phyloP scores from a whole-genome alignment of 2,797 vertebrate species.

The Acipenser oxyrinchus region DNA sequence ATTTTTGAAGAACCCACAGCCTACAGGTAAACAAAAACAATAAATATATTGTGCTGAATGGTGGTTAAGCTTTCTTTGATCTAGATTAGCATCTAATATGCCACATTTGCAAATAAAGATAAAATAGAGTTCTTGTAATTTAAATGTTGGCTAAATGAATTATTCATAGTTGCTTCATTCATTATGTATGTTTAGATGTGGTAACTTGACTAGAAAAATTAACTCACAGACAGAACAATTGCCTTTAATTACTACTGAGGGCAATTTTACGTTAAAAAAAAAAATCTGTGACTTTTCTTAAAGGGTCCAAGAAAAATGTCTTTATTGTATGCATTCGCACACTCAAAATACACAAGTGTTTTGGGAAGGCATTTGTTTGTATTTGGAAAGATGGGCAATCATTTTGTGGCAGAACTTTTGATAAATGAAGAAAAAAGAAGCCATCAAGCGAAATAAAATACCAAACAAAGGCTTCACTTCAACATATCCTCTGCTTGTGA shows the following conservation, averaged over 20 bases:
- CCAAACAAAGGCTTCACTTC: too few species aligned
- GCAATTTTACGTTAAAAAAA: conserved; percentile 1
- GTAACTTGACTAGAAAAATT: conserved; percentile 41
- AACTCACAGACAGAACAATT: conserved; percentile 17
- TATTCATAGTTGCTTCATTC: conserved; percentile 41
- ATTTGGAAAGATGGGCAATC: too few species aligned
- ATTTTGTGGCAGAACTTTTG: too few species aligned
- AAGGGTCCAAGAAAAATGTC: background rate
- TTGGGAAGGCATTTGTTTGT: too few species aligned
- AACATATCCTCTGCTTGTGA: too few species aligned
- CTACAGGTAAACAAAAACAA: conserved; percentile 23
- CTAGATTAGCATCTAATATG: conserved; percentile 31
- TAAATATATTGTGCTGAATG: conserved; percentile 34
- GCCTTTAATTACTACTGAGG: conserved; percentile 9
- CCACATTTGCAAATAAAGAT: conserved; percentile 40
- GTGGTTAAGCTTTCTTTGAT: conserved; percentile 25
- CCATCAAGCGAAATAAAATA: too few species aligned
- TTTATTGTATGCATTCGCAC: too few species aligned
- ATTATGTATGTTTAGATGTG: conserved; percentile 33
- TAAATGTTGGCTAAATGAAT: conserved; percentile 48
- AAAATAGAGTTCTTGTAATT: conserved; percentile 40
- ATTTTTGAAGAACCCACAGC: background rate
- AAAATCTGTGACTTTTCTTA: background rate
- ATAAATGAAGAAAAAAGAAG: too few species aligned
- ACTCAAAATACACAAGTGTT: too few species aligned